phyloP scores from a whole-genome alignment of 2,113 vertebrate species.

The Hemiprocne comata region DNA sequence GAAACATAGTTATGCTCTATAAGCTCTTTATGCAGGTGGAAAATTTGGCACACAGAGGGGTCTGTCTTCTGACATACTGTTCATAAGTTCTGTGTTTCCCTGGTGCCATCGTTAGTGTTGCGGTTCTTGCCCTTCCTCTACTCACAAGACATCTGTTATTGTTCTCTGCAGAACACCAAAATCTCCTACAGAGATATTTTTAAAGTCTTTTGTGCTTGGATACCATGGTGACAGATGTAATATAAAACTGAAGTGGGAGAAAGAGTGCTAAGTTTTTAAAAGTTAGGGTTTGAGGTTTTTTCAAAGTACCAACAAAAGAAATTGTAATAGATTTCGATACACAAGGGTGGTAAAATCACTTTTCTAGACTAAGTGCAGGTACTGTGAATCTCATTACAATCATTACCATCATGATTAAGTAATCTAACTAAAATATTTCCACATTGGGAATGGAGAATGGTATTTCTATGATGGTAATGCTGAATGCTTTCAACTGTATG shows the following conservation, averaged over 20 bases:
- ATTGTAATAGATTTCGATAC: not conserved
- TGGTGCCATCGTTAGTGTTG: fast-evolving
- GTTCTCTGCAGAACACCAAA: not conserved
- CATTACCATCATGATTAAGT: not conserved
- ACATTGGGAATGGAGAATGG: not conserved
- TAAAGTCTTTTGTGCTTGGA: not conserved
- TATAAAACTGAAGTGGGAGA: not conserved
- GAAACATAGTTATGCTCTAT: not conserved
- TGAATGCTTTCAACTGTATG: not conserved
- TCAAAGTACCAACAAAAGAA: not conserved
- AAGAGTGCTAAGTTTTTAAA: not conserved
- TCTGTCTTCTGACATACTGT: not conserved
- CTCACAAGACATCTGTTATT: not conserved
- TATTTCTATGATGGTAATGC: not conserved
- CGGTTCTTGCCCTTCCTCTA: not conserved
- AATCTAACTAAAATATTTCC: not conserved
- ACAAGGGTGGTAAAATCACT: not conserved
- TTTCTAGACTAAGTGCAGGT: not conserved
- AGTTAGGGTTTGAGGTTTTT: not conserved
- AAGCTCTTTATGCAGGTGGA: not conserved
- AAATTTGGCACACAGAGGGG: not conserved
- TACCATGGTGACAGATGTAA: not conserved
- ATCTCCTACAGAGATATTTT: not conserved
- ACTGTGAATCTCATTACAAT: not conserved
- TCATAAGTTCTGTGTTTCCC: not conserved